Percentiles rank a stretch among this genome's conserved stretches.
Evolutionary conservation across 2,797 vertebrate genomes (phyloP).

Genomic region (Picus viridis): DNA sequence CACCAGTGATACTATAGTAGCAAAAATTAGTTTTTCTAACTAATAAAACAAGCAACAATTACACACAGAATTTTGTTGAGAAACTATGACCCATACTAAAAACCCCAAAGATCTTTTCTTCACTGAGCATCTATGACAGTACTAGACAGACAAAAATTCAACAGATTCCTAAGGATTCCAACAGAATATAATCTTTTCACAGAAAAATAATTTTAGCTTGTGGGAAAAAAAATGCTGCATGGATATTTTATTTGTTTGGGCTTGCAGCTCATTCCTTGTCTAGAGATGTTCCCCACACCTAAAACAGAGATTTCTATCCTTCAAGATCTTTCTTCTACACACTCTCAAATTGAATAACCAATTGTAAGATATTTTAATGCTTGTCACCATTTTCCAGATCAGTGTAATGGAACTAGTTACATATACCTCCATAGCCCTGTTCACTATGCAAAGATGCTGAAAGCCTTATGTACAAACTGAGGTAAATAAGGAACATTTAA

Average conservation of each 20-base stretch:
- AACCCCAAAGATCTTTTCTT: background rate
- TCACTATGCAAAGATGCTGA: background rate
- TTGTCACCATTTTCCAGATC: background rate
- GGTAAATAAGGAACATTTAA: constrained; percentile 27
- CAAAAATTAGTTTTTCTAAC: background rate
- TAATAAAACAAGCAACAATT: background rate
- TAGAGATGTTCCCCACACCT: background rate
- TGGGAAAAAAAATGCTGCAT: background rate
- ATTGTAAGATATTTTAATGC: background rate
- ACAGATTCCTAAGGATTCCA: background rate
- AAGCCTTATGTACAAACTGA: background rate
- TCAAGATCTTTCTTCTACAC: background rate
- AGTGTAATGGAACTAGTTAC: background rate
- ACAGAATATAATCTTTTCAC: background rate
- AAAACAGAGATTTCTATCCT: background rate
- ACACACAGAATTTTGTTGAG: background rate
- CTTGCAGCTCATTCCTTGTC: background rate
- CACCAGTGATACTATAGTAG: background rate
- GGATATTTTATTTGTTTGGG: background rate
- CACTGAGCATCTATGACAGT: background rate
- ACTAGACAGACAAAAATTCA: constrained; percentile 48
- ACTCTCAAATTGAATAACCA: background rate
- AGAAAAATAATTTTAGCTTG: constrained; percentile 19
- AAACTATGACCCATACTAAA: background rate
- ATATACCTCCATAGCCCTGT: background rate